phyloP scores from a whole-genome alignment of 1,140 invertebrate genomes.

The Tetramorium alpestre region DNA sequence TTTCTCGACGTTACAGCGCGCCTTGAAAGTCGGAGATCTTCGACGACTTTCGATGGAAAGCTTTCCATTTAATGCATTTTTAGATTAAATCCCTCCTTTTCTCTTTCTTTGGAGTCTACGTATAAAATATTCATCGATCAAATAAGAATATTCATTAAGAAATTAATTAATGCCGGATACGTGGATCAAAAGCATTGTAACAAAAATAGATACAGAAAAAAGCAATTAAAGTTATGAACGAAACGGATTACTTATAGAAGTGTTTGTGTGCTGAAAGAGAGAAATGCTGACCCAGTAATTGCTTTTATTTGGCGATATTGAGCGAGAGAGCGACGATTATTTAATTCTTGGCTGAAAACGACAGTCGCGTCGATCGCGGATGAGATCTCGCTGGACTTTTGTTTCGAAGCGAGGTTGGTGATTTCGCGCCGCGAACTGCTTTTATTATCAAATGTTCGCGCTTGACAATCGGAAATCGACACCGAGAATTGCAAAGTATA shows the following conservation, averaged over 20 bases:
- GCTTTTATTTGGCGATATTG: conserved; percentile 35
- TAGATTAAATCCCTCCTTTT: background rate
- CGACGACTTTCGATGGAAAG: background rate
- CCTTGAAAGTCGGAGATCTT: background rate
- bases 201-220: background rate
- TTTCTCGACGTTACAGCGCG: background rate
- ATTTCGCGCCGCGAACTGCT: conserved; percentile 62
- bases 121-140: background rate
- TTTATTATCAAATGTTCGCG: conserved; percentile 65
- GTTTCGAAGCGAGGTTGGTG: conserved; percentile 18
- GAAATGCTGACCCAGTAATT: conserved; percentile 29
- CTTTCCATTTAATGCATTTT: background rate
- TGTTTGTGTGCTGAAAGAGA: background rate
- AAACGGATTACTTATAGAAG: conserved; percentile 22
- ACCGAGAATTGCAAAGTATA: background rate
- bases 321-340: conserved; percentile 11
- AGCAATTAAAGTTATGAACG: background rate
- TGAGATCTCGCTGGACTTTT: conserved; percentile 42
- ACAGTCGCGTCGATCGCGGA: background rate
- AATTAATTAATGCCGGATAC: background rate
- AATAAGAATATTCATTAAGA: background rate
- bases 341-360: conserved; percentile 37
- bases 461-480: conserved; percentile 43
- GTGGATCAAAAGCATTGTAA: background rate
- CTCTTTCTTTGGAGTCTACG: background rate